phyloP scores from a whole-genome alignment of 1,140 invertebrate genomes.

The Cecropterus lyciades region DNA sequence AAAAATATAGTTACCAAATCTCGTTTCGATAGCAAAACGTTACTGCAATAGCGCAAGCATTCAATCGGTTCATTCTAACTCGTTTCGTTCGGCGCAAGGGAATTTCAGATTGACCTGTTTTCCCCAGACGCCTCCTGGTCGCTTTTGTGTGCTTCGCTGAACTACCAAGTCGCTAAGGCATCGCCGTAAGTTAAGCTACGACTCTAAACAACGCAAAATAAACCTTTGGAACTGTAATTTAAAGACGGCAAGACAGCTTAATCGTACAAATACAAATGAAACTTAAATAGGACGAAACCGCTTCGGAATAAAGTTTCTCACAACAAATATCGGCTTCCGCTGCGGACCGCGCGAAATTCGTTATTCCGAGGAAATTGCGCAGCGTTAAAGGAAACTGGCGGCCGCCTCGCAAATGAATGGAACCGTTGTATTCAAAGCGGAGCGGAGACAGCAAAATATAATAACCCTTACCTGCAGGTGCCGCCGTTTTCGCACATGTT shows the following conservation, averaged over 20 bases:
- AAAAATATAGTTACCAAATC: too few species aligned
- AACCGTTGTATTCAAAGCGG: slow-evolving; percentile 14
- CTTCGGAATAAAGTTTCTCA: slow-evolving; percentile 51
- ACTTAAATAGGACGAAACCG: slow-evolving; percentile 52
- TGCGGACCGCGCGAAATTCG: slow-evolving; percentile 49
- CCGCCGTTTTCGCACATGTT: slow-evolving; percentile 90
- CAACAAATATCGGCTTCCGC: slow-evolving; percentile 50
- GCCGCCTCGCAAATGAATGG: slow-evolving; percentile 39
- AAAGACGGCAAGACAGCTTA: slow-evolving; percentile 15
- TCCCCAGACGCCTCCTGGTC: slow-evolving; percentile 1
- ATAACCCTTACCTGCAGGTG: slow-evolving; percentile 88
- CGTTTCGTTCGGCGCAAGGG: slow-evolving; percentile 24
- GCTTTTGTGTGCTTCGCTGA: slow-evolving; percentile 2
- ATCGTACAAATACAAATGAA: slow-evolving; percentile 30
- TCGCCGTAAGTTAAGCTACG: slow-evolving; percentile 5
- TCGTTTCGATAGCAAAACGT: background rate
- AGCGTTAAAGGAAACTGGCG: slow-evolving; percentile 40
- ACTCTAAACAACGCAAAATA: slow-evolving; percentile 23
- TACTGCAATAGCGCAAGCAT: slow-evolving; percentile 15
- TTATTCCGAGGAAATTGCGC: slow-evolving; percentile 57
- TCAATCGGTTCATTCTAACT: slow-evolving; percentile 14
- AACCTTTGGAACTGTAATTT: slow-evolving; percentile 12
- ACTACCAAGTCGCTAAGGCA: slow-evolving; percentile 1
- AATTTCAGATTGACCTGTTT: slow-evolving; percentile 24
- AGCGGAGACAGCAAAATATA: slow-evolving; percentile 8